Evolutionary conservation across 1,140 invertebrate species (phyloP), one percentile per base, ranked within the genome.

Genomic region (Brachionus plicatilis): DNA sequence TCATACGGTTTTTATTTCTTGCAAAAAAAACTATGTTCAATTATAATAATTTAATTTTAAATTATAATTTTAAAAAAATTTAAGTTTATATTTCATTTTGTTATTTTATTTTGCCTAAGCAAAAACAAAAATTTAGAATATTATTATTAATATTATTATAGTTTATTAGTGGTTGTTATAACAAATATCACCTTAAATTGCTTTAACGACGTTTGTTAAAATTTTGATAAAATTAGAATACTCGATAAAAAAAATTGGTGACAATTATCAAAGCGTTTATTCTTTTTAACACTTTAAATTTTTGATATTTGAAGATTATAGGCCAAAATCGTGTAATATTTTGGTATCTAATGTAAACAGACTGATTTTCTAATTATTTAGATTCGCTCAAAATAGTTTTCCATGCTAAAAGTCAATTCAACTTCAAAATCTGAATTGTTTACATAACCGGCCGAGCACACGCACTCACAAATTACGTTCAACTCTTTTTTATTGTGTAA

Each of bases 181-280:
- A 68, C 66, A 68, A 68, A 68, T 68, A 68, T 68, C 66, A 41
- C 66, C 66, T 68, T 68, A 68, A 68, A 68, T 68, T 66, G 17
- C 60, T 66, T 68, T 68, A 68, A 41, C 66, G 66, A 68, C 66
- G 66, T 68, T 33, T 68, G 33, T 68, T 68, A 68, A 68, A 68
- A 65, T n/a, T 68, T 68, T 68, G 66, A 68, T 68, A 68, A 68
- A 68, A 68, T 68, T 41, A 68, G 33, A 68, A 33, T 33, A 68
- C 66, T 68, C 33, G 66, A 68, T 68, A 68, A 33, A 33, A 29
- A 68, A 68, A 68, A 68, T 68, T 68, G n/a, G 66, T 29, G 66
- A 68, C 66, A 68, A 68, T 68, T 68, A 14, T 68, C 66, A 68
- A 68, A 68, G 66, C 66, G 66, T 68, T 68, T 68, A 27, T 68